A percentile compares a stretch with the other conserved stretches of the same genome.
These are phyloP conservation scores for Drosophila meridiana DNA, from an alignment of 2,888 invertebrate genomes.

Conservation along the genomic window DNA sequence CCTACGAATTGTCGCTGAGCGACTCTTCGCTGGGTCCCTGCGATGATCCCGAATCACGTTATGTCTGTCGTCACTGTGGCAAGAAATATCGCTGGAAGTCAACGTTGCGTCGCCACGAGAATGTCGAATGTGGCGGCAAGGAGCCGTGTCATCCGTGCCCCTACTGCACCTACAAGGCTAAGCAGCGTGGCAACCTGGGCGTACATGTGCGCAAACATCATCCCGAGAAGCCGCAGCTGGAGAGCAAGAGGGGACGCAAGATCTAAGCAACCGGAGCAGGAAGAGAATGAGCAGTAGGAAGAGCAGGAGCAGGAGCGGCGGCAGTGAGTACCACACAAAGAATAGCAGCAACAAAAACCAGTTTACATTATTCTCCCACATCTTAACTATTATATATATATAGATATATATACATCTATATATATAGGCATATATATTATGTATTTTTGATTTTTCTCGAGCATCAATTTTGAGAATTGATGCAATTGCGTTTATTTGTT, in stretches of 20 bases:
- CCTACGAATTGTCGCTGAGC: slow-evolving; percentile 84
- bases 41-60: slow-evolving; percentile 87
- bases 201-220: slow-evolving; percentile 93
- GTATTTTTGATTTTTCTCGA: slow-evolving; percentile 29
- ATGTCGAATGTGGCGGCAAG: slow-evolving; percentile 93
- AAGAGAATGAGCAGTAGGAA: slow-evolving; percentile 3
- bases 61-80: slow-evolving; percentile 93
- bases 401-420: slow-evolving; percentile 11
- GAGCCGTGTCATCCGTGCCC: slow-evolving; percentile 93
- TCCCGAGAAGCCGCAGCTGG: slow-evolving; percentile 85
- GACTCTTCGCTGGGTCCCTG: slow-evolving; percentile 83
- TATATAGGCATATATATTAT: slow-evolving; percentile 15
- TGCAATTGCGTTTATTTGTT: slow-evolving; percentile 65
- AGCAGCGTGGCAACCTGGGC: slow-evolving; percentile 92
- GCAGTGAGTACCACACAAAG: slow-evolving; percentile 43
- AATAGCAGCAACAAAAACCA: slow-evolving; percentile 49
- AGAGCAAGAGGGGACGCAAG: slow-evolving; percentile 84
- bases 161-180: slow-evolving; percentile 91
- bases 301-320: slow-evolving; percentile 13
- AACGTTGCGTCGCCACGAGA: slow-evolving; percentile 92
- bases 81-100: slow-evolving; percentile 95
- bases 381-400: slow-evolving; percentile 32
- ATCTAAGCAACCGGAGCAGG: slow-evolving; percentile 62
- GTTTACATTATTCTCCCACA: slow-evolving; percentile 53
- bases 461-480: slow-evolving; percentile 46